Conservation (phyloP, 2,113 vertebrate genomes). For the Stegostoma tigrinum region DNA sequence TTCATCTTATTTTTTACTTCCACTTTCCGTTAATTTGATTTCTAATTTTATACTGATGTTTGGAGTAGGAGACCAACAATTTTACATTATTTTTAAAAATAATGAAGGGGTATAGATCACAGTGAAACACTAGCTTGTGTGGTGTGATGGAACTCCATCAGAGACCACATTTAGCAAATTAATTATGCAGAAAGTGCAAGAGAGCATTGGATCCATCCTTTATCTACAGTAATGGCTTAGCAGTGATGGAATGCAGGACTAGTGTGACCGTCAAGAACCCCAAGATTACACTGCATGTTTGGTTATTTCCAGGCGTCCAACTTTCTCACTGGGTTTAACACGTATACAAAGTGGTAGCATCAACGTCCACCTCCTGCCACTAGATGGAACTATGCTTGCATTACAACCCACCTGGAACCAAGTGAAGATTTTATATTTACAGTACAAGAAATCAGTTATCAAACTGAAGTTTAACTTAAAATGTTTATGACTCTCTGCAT, state of each 20-base stretch:
- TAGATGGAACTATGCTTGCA: constrained; percentile 28
- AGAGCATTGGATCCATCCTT: not conserved
- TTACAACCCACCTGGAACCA: not conserved
- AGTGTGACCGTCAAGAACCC: not conserved
- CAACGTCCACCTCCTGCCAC: not conserved
- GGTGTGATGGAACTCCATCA: not conserved
- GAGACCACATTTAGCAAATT: not conserved
- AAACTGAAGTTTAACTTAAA: not conserved
- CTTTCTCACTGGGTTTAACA: not conserved
- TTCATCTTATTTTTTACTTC: not conserved
- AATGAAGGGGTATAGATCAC: not conserved
- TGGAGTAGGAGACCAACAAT: not conserved
- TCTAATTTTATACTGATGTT: not conserved
- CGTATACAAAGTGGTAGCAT: not conserved
- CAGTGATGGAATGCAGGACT: not conserved
- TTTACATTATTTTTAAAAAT: not conserved
- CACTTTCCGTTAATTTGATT: not conserved
- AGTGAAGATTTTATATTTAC: not conserved
- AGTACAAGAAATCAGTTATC: not conserved
- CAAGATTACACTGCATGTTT: not conserved
- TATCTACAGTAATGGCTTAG: not conserved
- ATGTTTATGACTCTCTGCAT: not conserved
- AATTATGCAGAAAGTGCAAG: not conserved
- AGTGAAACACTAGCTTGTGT: not conserved
- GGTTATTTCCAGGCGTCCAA: not conserved